phyloP scores from a whole-genome alignment of 2,888 invertebrate species.

The Volucella zonaria region DNA sequence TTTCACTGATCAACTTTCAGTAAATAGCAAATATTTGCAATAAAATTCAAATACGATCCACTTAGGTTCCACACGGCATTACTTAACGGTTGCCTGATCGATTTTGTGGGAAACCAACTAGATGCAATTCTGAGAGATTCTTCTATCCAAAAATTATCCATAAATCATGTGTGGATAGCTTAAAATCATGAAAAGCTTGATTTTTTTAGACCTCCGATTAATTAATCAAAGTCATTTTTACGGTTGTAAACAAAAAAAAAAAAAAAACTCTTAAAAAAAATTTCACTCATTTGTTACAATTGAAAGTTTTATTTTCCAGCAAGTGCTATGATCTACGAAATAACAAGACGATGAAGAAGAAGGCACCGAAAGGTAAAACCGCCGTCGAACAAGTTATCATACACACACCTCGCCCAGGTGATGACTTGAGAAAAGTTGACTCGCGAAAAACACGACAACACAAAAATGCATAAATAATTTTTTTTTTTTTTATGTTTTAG shows the following conservation, averaged over 20 bases:
- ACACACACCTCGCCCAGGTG: constrained; percentile 28
- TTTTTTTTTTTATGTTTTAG: background rate
- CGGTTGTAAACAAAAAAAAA: constrained; percentile 27
- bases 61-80: constrained; percentile 48
- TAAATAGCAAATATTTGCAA: constrained; percentile 6
- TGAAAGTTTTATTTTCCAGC: constrained; percentile 56
- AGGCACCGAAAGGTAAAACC: constrained; percentile 71
- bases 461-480: constrained; percentile 52
- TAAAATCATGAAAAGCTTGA: constrained; percentile 29
- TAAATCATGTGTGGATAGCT: background rate
- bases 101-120: background rate
- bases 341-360: constrained; percentile 40
- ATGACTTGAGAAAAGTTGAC: constrained; percentile 53
- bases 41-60: constrained; percentile 62
- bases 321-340: constrained; percentile 20
- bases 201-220: constrained; percentile 21
- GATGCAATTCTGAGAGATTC: constrained; percentile 4
- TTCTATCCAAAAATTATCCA: constrained; percentile 27
- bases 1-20: constrained; percentile 25
- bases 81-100: constrained; percentile 41
- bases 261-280: constrained; percentile 17
- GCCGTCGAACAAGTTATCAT: constrained; percentile 60
- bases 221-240: constrained; percentile 7
- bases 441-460: constrained; percentile 58
- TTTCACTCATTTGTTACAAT: constrained; percentile 68